Evolutionary conservation across 1,140 invertebrate genomes (phyloP).

Genomic region (Drosophila navojoa): DNA sequence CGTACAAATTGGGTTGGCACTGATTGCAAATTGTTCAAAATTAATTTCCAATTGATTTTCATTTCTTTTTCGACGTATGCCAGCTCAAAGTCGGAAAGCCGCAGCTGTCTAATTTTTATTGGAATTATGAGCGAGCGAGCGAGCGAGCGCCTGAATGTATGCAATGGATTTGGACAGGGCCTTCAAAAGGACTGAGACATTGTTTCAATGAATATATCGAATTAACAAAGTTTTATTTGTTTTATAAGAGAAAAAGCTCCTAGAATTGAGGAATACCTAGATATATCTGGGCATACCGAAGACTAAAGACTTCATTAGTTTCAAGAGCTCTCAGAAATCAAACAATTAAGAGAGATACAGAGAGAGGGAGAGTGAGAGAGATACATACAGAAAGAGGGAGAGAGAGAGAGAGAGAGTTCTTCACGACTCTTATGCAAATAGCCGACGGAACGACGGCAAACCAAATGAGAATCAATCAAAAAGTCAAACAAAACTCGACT

Average conservation of each 20-base stretch:
- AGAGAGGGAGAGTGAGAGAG: too few species aligned
- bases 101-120: conserved; percentile 30
- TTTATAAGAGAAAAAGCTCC: too few species aligned
- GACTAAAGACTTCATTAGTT: too few species aligned
- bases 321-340: too few species aligned
- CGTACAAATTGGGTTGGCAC: conserved; percentile 18
- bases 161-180: neutral
- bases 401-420: neutral
- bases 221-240: too few species aligned
- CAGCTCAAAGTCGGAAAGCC: conserved; percentile 2
- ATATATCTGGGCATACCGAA: too few species aligned
- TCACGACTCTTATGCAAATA: conserved; percentile 6
- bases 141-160: neutral
- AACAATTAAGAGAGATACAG: too few species aligned
- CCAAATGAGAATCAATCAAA: conserved; percentile 62
- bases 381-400: too few species aligned
- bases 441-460: conserved; percentile 1
- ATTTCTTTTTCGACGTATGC: neutral
- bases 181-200: too few species aligned
- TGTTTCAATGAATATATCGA: too few species aligned
- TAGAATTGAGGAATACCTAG: too few species aligned
- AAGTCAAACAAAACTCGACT: conserved; percentile 58
- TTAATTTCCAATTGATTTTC: conserved; percentile 38
- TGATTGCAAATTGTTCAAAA: conserved; percentile 50
- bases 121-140: neutral